A percentile compares a stretch with the other conserved stretches of the same genome.
Conservation (phyloP, 2,888 invertebrate species). For the Tipula vernalis region DNA sequence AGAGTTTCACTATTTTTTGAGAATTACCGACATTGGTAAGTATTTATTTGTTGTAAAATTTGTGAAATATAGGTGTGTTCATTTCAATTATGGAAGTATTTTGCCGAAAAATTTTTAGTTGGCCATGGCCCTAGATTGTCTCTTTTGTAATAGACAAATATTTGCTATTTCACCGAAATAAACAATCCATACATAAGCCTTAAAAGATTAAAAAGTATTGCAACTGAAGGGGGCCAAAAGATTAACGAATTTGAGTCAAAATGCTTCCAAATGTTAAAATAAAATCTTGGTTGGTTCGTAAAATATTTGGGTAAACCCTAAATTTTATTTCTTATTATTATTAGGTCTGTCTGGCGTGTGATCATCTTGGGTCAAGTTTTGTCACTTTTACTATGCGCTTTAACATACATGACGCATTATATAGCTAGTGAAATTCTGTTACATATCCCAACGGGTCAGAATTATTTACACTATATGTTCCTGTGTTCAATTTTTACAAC, state of each 20-base stretch:
- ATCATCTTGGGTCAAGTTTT: slow-evolving; percentile 62
- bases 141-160: not conserved
- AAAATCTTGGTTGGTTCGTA: not conserved
- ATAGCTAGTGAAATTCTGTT: not conserved
- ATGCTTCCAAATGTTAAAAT: not conserved
- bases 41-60: not conserved
- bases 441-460: slow-evolving; percentile 8
- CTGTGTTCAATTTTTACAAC: slow-evolving; percentile 7
- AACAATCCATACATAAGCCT: not conserved
- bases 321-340: slow-evolving; percentile 18
- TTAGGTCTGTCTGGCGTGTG: slow-evolving; percentile 59
- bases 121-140: not conserved
- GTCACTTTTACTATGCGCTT: slow-evolving; percentile 59
- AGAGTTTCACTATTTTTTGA: not conserved
- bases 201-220: too few species aligned
- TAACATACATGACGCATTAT: not conserved
- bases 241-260: not conserved
- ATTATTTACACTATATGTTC: slow-evolving; percentile 8
- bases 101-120: not conserved
- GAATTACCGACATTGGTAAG: not conserved
- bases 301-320: not conserved
- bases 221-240: not conserved
- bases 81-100: not conserved
- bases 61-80: not conserved
- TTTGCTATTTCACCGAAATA: not conserved